These are phyloP conservation scores for Scelioninae gen. 1 DNA, from an alignment of 2,888 invertebrate genomes.

Conservation along the genomic window DNA sequence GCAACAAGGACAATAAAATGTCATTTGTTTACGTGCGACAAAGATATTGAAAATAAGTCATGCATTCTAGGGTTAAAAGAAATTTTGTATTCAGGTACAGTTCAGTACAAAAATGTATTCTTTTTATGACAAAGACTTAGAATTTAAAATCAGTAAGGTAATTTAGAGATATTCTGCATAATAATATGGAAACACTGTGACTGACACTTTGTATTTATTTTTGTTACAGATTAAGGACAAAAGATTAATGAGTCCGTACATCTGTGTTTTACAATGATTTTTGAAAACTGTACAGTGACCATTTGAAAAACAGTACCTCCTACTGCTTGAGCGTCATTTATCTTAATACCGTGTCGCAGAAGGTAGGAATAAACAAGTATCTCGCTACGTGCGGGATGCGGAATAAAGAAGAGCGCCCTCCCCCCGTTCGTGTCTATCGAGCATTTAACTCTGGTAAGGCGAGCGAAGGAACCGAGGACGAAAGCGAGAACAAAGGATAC, in stretches of 20 bases:
- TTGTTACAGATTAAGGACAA: too few relatives aligned
- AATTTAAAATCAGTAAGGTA: too few relatives aligned
- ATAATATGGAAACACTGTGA: too few relatives aligned
- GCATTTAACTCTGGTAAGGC: slow-evolving; percentile 40
- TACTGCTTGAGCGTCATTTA: slow-evolving; percentile 12
- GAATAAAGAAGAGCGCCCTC: slow-evolving; percentile 29
- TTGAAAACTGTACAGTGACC: not conserved
- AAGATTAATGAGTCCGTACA: not conserved
- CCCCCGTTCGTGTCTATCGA: slow-evolving; percentile 31
- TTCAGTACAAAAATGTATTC: too few relatives aligned
- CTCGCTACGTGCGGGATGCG: slow-evolving; percentile 15
- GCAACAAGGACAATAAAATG: too few relatives aligned
- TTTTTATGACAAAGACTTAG: too few relatives aligned
- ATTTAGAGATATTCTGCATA: too few relatives aligned
- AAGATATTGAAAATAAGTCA: too few relatives aligned
- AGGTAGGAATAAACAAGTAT: slow-evolving; percentile 8
- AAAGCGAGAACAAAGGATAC: slow-evolving; percentile 70
- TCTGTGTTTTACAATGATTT: not conserved
- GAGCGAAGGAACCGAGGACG: slow-evolving; percentile 62
- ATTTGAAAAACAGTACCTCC: not conserved
- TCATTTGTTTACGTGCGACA: too few relatives aligned
- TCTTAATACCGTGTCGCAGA: slow-evolving; percentile 6
- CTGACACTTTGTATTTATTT: too few relatives aligned
- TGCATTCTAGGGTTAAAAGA: too few relatives aligned
- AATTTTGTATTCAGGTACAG: too few relatives aligned